Evolutionary conservation across 2,113 vertebrate species (phyloP).

Genomic region (Onychorhynchus coronatus): DNA sequence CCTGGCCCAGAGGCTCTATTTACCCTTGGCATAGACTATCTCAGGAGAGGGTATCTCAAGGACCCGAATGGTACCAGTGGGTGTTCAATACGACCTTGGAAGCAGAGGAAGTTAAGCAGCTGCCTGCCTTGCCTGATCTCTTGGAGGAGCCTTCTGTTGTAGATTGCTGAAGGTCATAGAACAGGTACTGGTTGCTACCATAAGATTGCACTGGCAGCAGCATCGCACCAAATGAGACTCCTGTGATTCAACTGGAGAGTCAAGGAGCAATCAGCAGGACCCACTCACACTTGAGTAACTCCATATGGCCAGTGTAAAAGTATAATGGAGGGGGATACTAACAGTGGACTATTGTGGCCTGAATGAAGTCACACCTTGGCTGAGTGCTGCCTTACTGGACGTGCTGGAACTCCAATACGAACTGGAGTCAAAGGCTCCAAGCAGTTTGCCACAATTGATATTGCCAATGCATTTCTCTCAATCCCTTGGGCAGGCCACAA

Average conservation of each 20-base stretch:
- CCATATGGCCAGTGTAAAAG: neutral
- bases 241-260: neutral
- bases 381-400: neutral
- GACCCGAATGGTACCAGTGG: neutral
- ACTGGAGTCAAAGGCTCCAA: neutral
- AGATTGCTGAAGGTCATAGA: neutral
- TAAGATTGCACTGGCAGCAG: rapidly evolving
- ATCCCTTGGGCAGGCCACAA: neutral
- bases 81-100: neutral
- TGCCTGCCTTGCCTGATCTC: neutral
- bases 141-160: neutral
- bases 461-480: neutral
- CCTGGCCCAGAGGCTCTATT: neutral
- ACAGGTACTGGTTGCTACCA: neutral
- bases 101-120: neutral
- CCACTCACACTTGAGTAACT: too few relatives aligned
- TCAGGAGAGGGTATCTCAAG: neutral
- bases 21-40: neutral
- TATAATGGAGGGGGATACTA: neutral
- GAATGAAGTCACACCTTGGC: neutral
- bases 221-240: neutral
- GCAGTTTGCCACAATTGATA: neutral
- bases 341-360: neutral
- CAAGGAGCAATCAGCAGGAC: neutral
- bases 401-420: rapidly evolving